These are phyloP conservation scores for Ursus arctos DNA, from an alignment of 2,113 vertebrate genomes.

Conservation along the genomic window DNA sequence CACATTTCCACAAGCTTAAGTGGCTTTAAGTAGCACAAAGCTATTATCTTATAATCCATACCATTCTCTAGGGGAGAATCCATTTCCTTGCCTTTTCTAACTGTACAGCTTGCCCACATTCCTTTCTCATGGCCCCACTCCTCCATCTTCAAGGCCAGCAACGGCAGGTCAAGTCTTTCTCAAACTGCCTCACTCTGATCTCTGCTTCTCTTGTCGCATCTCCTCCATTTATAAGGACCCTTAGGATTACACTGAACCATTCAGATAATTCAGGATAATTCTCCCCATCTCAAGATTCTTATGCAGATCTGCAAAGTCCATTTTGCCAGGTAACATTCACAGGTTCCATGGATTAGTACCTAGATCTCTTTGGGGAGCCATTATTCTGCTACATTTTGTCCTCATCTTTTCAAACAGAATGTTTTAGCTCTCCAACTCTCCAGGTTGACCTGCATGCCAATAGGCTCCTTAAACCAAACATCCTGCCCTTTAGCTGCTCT, in stretches of 20 bases:
- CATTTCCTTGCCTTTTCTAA: neutral
- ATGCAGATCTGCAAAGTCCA: neutral
- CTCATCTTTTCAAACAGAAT: neutral
- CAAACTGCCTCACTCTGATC: neutral
- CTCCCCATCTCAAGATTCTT: neutral
- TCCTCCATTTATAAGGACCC: neutral
- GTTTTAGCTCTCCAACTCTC: neutral
- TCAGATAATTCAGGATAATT: neutral
- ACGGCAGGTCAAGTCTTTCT: neutral
- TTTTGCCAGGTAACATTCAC: neutral
- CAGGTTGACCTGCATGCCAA: neutral
- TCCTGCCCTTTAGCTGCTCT: neutral
- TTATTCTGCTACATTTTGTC: neutral
- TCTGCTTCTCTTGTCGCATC: neutral
- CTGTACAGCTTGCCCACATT: neutral
- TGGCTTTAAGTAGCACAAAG: neutral
- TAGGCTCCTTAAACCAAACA: neutral
- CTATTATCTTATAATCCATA: neutral
- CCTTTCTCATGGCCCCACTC: neutral
- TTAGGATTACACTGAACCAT: neutral
- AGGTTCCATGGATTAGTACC: neutral
- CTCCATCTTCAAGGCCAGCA: neutral
- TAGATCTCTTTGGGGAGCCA: neutral
- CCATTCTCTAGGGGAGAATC: neutral
- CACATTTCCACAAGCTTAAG: neutral